Evolutionary conservation across 2,797 vertebrate species (phyloP).

Genomic region (Sciurus vulgaris): DNA sequence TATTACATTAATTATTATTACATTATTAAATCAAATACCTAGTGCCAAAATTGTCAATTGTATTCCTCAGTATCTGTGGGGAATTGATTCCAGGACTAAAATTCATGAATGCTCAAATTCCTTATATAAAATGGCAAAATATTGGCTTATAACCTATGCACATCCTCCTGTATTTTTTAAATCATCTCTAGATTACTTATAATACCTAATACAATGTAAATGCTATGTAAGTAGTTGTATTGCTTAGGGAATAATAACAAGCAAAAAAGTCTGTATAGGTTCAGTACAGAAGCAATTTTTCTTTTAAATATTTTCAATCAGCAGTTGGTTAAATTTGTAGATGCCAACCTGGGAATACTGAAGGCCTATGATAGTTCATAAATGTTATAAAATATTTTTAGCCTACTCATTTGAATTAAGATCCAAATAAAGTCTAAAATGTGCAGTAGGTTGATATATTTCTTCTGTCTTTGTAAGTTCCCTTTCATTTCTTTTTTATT

Average conservation of each 20-base stretch:
- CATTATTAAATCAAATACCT: background rate
- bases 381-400: background rate
- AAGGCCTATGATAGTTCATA: background rate
- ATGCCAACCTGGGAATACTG: too few species aligned
- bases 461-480: background rate
- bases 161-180: too few species aligned
- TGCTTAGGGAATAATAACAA: background rate
- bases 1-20: too few species aligned
- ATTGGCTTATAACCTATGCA: too few species aligned
- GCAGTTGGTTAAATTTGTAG: too few species aligned
- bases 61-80: background rate
- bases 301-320: too few species aligned
- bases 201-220: background rate
- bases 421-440: constrained; percentile 12
- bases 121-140: too few species aligned
- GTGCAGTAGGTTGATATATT: background rate
- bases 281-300: too few species aligned
- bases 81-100: background rate
- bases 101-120: background rate
- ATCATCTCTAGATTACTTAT: too few species aligned
- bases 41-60: background rate
- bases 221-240: background rate
- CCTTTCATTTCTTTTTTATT: background rate
- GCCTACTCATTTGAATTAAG: constrained; percentile 10
- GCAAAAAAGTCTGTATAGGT: too few species aligned